Conservation (phyloP, 2,888 invertebrate species). For the Deilephila elpenor region DNA sequence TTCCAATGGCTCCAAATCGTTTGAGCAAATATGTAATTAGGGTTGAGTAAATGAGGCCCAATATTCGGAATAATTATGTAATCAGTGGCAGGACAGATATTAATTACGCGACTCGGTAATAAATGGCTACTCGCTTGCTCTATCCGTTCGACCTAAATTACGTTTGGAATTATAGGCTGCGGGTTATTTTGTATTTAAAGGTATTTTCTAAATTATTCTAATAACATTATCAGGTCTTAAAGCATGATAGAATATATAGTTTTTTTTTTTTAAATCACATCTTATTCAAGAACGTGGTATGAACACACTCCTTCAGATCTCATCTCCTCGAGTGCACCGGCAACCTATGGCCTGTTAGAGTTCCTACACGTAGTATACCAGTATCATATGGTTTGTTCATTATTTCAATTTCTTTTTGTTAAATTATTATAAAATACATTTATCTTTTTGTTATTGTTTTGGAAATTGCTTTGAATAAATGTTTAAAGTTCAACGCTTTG, state of each 20-base stretch:
- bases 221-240: neutral
- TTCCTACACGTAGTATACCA: no score
- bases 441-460: conserved; percentile 53
- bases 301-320: no score
- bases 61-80: conserved; percentile 21
- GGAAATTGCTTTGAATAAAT: conserved; percentile 49
- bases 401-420: neutral
- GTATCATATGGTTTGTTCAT: neutral
- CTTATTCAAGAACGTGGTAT: no score
- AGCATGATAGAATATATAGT: no score
- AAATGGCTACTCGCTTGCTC: neutral
- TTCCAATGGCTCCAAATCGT: neutral
- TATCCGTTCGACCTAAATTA: neutral
- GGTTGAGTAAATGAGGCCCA: conserved; percentile 6
- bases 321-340: no score
- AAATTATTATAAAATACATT: conserved; percentile 41
- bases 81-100: conserved; percentile 10
- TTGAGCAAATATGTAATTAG: conserved; percentile 11
- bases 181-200: neutral
- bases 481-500: conserved; percentile 57
- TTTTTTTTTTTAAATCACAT: neutral
- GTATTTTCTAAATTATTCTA: neutral
- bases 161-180: neutral
- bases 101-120: conserved; percentile 17
- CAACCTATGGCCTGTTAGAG: neutral